Evolutionary conservation across 2,888 invertebrate species (phyloP).

Genomic region (Tricholauxania praeusta): DNA sequence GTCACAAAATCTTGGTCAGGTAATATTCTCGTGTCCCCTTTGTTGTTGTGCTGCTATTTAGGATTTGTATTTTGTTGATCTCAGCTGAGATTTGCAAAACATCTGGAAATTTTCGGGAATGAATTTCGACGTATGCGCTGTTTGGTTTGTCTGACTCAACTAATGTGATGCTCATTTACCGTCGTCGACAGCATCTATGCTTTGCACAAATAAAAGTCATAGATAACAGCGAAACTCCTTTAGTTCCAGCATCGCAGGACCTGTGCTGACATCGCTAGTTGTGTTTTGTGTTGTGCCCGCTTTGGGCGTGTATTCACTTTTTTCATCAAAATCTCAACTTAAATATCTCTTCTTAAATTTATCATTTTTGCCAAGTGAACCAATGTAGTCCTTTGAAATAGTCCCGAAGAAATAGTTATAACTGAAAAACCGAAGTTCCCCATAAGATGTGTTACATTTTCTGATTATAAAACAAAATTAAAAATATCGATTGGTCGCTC

Average conservation of each 20-base stretch:
- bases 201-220: constrained; percentile 18
- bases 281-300: constrained; percentile 25
- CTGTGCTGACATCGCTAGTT: constrained; percentile 42
- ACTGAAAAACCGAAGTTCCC: constrained; percentile 11
- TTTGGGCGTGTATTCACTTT: constrained; percentile 20
- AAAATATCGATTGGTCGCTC: constrained; percentile 30
- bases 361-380: no score
- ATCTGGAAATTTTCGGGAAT: neutral
- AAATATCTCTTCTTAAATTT: neutral
- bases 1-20: no score
- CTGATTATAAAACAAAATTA: constrained; percentile 39
- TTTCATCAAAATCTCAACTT: constrained; percentile 10
- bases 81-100: constrained; percentile 10
- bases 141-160: neutral
- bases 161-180: no score
- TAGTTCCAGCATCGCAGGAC: constrained; percentile 47
- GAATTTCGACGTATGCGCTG: constrained; percentile 18
- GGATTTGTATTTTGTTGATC: no score
- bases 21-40: no score
- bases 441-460: neutral
- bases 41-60: no score
- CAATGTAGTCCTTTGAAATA: no score
- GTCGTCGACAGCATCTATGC: neutral
- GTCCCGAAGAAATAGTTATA: neutral
- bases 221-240: constrained; percentile 30